Evolutionary conservation across 1,140 invertebrate genomes (phyloP).

Genomic region (Littorina saxatilis): DNA sequence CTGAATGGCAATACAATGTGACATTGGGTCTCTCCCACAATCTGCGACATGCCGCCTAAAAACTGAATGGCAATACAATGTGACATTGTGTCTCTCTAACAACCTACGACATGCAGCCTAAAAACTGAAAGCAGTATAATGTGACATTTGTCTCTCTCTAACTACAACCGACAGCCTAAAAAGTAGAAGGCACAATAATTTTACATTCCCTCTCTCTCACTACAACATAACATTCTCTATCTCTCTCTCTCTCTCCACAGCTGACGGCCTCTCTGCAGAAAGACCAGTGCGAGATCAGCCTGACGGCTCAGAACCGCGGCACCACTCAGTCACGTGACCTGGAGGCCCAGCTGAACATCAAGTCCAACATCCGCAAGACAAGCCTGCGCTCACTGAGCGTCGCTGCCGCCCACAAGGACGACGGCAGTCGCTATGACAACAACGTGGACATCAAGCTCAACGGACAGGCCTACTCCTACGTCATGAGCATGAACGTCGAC

Average conservation of each 20-base stretch:
- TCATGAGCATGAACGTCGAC: slow-evolving; percentile 8
- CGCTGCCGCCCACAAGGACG: slow-evolving; percentile 4
- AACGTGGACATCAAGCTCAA: slow-evolving; percentile 38
- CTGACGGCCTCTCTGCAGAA: not conserved
- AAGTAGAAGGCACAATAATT: no score
- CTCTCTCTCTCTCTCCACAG: not conserved
- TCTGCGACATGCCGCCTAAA: no score
- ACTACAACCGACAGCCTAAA: no score
- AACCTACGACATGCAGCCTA: no score
- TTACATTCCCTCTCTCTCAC: no score
- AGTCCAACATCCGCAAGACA: not conserved
- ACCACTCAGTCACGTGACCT: slow-evolving; percentile 14
- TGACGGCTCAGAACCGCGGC: slow-evolving; percentile 11
- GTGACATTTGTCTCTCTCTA: not conserved
- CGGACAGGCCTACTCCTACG: slow-evolving; percentile 12
- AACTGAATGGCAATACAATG: no score
- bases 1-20: no score
- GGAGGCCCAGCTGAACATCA: not conserved
- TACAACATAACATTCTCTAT: no score
- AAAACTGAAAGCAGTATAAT: no score
- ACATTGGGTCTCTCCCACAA: no score
- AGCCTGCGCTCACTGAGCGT: not conserved
- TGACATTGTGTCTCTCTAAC: no score
- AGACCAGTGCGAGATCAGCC: slow-evolving; percentile 16
- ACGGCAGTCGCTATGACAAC: slow-evolving; percentile 11